Base-by-base conservation (phyloP, 2,113 vertebrate species). In the Sylvicapra grimmia region DNA sequence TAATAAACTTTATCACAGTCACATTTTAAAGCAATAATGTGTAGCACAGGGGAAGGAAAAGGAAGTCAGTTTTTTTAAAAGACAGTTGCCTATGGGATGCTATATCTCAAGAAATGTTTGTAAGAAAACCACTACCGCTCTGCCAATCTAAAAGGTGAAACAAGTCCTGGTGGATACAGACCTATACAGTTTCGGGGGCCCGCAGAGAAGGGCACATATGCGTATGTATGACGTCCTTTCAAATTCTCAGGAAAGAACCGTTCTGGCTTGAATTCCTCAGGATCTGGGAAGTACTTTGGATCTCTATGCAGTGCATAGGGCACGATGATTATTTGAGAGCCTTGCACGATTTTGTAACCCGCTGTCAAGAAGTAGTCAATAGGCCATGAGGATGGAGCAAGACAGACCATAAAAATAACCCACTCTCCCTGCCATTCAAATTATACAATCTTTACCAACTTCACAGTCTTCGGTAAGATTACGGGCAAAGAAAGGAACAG, bases 181-280 rank as follows among this genome's bases (percentile, higher is more conserved):
- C 99, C 99, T 31, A 99, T 99, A 75, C 99, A 99, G 98, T 99
- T 99, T 93, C 99, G 99, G 61, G 99, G 99, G 77, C 99, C 99
- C 4, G 99, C 99, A 33, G 99, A 99, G 97, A 99, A 99, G 51
- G 99, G 99, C 94, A 99, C 98, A 0, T 99, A 99, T 0, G 99
- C 98, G 0, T 99, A 99, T 0, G 99, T 99, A 72, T 99, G 99
- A 85, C 99, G 98, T 82, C 99, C 99, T 9, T 92, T 97, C 0
- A 92, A 97, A 44, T 99, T 99, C 97, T 99, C 99, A 0, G 99
- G 98, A 8, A 99, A 96, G 97, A 99, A 99, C 3, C 99, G 98
- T n/a, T 99, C 99, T 0, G 99, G 99, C 19, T 97, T 98, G 98
- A 99, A 99, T 96, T 99, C 99, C 36, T 99, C 99, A 0, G 99